These are phyloP conservation scores for Perizoma flavofasciatum DNA, from an alignment of 2,888 invertebrate genomes.

Conservation along the genomic window DNA sequence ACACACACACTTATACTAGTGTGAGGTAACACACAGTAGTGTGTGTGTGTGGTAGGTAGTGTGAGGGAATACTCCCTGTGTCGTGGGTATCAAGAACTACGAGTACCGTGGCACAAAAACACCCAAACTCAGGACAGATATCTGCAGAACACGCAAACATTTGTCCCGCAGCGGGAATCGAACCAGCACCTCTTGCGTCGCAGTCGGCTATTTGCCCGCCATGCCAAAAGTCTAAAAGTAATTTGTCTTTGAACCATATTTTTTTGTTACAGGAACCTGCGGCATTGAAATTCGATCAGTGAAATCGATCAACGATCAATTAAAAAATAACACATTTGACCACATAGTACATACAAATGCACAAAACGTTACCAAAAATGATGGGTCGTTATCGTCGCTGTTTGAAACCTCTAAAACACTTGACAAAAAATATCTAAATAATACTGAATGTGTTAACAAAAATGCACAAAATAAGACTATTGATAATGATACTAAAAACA, in stretches of 20 bases:
- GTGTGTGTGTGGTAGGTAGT: no score
- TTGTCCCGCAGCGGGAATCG: no score
- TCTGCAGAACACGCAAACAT: no score
- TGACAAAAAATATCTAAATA: background rate
- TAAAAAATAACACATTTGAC: background rate
- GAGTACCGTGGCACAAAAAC: no score
- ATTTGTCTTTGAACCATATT: background rate
- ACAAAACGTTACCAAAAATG: background rate
- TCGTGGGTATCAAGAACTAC: no score
- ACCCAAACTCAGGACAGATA: no score
- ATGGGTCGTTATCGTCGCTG: background rate
- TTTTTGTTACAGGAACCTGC: background rate
- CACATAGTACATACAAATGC: background rate
- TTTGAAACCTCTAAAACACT: background rate
- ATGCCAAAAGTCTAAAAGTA: no score
- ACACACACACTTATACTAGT: no score
- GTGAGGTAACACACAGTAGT: no score
- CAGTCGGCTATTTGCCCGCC: no score
- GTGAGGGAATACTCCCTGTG: no score
- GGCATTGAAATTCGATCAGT: background rate
- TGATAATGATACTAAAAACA: background rate
- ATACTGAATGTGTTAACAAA: slow-evolving; percentile 1
- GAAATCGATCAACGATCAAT: background rate
- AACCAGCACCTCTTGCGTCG: no score
- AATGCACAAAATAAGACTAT: background rate